phyloP scores from a whole-genome alignment of 2,113 vertebrate genomes.

The Trichechus manatus region DNA sequence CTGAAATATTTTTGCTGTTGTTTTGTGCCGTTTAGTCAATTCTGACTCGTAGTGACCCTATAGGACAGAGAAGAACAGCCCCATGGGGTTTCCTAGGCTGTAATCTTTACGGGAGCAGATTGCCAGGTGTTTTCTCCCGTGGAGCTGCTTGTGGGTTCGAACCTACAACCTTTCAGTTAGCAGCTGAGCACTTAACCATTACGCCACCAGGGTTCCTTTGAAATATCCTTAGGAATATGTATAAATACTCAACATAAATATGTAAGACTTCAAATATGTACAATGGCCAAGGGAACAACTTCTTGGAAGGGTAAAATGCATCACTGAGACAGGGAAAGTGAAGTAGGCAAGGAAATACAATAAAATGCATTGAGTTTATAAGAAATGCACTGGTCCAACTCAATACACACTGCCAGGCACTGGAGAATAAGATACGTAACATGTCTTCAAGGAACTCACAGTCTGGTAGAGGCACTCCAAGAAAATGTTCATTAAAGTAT shows the following conservation, averaged over 20 bases:
- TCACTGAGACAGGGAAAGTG: conserved; percentile 34
- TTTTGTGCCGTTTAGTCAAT: too few species aligned
- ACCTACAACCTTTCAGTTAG: too few species aligned
- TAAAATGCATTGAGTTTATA: conserved; percentile 8
- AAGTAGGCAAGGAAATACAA: background rate
- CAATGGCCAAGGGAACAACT: conserved; percentile 33
- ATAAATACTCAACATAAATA: too few species aligned
- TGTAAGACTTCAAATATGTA: conserved; percentile 58
- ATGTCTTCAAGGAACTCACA: conserved; percentile 45
- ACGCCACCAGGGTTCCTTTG: too few species aligned
- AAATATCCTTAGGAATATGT: conserved; percentile 35
- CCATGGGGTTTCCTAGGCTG: too few species aligned
- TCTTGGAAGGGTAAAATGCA: conserved; percentile 22
- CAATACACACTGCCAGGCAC: background rate
- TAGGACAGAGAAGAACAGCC: too few species aligned
- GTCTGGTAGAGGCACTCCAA: background rate
- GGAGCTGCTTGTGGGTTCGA: too few species aligned
- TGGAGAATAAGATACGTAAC: conserved; percentile 32
- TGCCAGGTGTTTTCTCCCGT: too few species aligned
- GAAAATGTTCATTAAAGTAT: background rate
- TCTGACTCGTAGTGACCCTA: too few species aligned
- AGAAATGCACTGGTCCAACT: conserved; percentile 39
- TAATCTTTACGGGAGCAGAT: too few species aligned
- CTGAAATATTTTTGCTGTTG: conserved; percentile 25
- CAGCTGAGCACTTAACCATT: too few species aligned